These are phyloP conservation scores for Lutraria rhynchaena DNA, from an alignment of 1,140 invertebrate genomes.

Conservation along the genomic window DNA sequence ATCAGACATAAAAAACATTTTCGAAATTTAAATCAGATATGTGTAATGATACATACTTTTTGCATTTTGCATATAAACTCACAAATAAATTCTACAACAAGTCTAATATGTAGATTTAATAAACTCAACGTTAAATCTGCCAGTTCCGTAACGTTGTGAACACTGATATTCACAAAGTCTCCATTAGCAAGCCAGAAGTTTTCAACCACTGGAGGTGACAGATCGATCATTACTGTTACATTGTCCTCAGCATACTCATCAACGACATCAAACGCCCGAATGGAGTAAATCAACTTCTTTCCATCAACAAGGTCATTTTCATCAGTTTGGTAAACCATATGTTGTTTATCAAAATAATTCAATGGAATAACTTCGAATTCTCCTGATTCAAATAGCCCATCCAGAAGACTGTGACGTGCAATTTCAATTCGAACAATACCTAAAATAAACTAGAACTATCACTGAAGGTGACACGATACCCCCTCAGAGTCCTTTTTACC, in stretches of 20 bases:
- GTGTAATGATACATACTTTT: no score
- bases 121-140: slow-evolving; percentile 8
- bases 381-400: background rate
- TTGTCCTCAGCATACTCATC: slow-evolving; percentile 35
- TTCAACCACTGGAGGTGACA: slow-evolving; percentile 35
- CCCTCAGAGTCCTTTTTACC: no score
- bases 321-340: background rate
- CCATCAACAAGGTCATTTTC: slow-evolving; percentile 41
- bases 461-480: no score
- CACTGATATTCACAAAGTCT: slow-evolving; percentile 32
- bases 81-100: background rate
- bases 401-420: background rate
- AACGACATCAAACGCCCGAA: slow-evolving; percentile 50
- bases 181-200: slow-evolving; percentile 44
- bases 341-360: slow-evolving; percentile 7
- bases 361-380: background rate
- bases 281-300: slow-evolving; percentile 45
- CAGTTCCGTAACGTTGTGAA: slow-evolving; percentile 8
- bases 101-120: background rate
- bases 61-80: no score
- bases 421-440: slow-evolving; percentile 33
- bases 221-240: slow-evolving; percentile 23
- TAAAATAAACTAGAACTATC: background rate
- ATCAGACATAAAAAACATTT: background rate
- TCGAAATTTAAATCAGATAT: background rate